Conservation (phyloP, 2,113 vertebrate species). For the Psephotus haematonotus region DNA sequence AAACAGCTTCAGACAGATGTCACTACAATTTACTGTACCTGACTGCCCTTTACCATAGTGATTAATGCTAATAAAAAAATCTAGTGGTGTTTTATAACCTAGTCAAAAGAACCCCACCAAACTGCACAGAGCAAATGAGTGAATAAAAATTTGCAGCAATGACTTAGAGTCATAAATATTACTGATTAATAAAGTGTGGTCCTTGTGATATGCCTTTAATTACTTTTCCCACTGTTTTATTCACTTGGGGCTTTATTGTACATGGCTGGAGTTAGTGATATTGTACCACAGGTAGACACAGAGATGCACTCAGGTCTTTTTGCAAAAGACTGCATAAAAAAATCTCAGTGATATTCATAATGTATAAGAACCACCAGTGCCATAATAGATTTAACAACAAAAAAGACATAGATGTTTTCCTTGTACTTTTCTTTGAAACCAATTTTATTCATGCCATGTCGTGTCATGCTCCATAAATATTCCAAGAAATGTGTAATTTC, state of each 20-base stretch:
- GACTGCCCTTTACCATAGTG: not conserved
- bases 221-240: not conserved
- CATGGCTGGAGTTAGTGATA: not conserved
- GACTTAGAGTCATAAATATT: slow-evolving; percentile 25
- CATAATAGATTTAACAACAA: not conserved
- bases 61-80: not conserved
- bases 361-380: not conserved
- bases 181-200: slow-evolving; percentile 3
- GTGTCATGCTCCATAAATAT: not conserved
- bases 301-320: not conserved
- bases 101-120: not conserved
- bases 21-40: slow-evolving; percentile 28
- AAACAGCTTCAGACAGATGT: not conserved
- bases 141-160: slow-evolving; percentile 7
- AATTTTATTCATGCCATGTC: not conserved
- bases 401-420: not conserved
- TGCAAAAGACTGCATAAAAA: not conserved
- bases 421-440: not conserved
- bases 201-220: not conserved
- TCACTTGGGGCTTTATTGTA: not conserved
- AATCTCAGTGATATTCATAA: not conserved
- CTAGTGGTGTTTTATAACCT: not conserved
- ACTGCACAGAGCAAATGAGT: not conserved
- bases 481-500: not conserved
- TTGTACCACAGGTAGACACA: not conserved